Base-by-base conservation (phyloP, 2,888 invertebrate species). In the Drosophila kanekoi region DNA sequence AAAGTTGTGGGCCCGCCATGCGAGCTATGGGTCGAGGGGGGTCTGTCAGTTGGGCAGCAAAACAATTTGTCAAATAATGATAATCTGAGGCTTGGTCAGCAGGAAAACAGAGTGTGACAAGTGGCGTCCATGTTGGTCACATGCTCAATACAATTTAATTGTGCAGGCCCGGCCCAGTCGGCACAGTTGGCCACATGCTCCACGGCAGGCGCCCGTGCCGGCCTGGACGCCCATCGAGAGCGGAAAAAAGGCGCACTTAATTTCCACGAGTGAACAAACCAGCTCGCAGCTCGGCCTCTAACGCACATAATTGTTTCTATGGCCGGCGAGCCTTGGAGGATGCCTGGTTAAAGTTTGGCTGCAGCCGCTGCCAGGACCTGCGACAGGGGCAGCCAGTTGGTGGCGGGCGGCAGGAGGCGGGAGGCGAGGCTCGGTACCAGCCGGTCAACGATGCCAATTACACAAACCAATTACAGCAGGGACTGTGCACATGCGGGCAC, bases 301-400 rank as follows among this genome's bases (percentile, higher is more conserved):
- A 82, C 86, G 86, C 88, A 83, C 88, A 79, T 88, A 87, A 89
- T 87, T 84, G 85, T 75, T 82, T 84, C 89, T 79, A 72, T 72
- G 66, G 52, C 20, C 16, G 54, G 49, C 57, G 35, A 23, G 49
- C 45, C 11, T 16, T 18, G 48, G 54, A 23, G 53, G 48, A 38
- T 37, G 60, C 38, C 56, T 40, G 45, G 41, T 41, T 40, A 38
- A 41, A 13, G 37, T 47, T 54, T 49, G 53, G 44, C 35, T 54
- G 52, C 47, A 60, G 48, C 41, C 35, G 16, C 13, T 44, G 49
- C 16, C 28, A 43, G 16, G 43, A 37, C 37, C n/a, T 18, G 13
- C 32, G 41, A n/a, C 14, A 43, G 16, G 38, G 13, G 40, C 32
- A 9, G 48, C 18, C 18, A 8, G 14, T 3, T 4, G 32, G 9